These are phyloP conservation scores for Scelioninae gen. 1 DNA, from an alignment of 2,888 invertebrate species.

Conservation along the genomic window DNA sequence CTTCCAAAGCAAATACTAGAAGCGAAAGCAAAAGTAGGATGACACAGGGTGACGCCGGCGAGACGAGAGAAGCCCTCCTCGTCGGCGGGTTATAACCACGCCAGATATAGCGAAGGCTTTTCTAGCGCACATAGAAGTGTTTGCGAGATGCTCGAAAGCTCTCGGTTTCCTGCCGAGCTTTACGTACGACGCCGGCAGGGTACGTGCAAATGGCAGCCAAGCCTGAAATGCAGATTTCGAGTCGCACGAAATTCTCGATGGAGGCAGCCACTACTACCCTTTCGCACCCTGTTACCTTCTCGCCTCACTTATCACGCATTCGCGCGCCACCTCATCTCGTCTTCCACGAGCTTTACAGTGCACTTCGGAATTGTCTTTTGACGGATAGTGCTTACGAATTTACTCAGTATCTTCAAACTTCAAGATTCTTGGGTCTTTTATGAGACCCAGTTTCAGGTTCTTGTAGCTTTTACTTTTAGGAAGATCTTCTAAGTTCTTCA, in stretches of 20 bases:
- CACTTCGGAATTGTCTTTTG: conserved; percentile 66
- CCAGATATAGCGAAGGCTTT: conserved; percentile 73
- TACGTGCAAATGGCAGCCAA: conserved; percentile 78
- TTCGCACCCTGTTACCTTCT: conserved; percentile 67
- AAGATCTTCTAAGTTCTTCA: too few species aligned
- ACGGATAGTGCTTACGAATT: conserved; percentile 45
- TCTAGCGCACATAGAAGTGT: conserved; percentile 78
- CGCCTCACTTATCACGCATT: conserved; percentile 65
- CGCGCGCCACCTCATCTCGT: conserved; percentile 50
- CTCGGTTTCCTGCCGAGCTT: conserved; percentile 77
- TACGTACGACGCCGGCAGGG: conserved; percentile 66
- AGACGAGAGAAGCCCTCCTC: conserved; percentile 64
- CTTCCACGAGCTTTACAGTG: conserved; percentile 54
- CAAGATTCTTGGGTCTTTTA: conserved; percentile 24
- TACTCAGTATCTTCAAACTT: conserved; percentile 49
- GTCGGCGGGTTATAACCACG: conserved; percentile 58
- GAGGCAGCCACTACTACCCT: conserved; percentile 53
- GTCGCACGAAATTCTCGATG: conserved; percentile 74
- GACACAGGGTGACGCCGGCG: conserved; percentile 70
- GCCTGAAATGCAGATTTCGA: conserved; percentile 85
- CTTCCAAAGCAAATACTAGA: conserved; percentile 79
- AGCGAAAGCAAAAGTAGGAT: conserved; percentile 78
- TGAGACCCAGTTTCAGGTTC: conserved; percentile 15
- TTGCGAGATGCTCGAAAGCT: conserved; percentile 84
- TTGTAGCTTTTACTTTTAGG: background rate